Base-by-base conservation (phyloP, 2,113 vertebrate species). In the Trinectes maculatus region DNA sequence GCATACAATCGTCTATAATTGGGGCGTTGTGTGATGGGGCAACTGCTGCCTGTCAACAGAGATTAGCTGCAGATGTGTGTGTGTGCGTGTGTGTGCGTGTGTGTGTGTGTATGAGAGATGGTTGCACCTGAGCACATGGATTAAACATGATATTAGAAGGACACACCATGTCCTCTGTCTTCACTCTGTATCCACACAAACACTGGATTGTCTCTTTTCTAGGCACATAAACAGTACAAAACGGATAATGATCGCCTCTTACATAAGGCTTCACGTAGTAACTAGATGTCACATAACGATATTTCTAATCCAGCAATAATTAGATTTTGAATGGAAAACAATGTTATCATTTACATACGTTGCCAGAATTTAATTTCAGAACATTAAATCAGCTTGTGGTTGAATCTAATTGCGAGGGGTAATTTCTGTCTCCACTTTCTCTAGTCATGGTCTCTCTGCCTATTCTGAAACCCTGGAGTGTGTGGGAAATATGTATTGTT, bases 71-170 rank as follows among this genome's bases (percentile, higher is more conserved):
- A 71, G 44, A 55, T 1, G 21, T 57, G 61, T 26, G 34, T 28
- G n/a, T 53, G 49, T 49, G 29, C 10, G 5, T 67, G 18, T 59
- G 36, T 71, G 29, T 65, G 69, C 40, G 42, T 28, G 29, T 16
- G 25, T 49, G 36, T 73, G 11, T 58, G 40, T 70, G 34, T 69
- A 63, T 43, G 31, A n/a, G 25, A 15, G 26, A 40, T 58, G 60
- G n/a, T 55, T 28, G 61, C 74, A 80, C 65, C 77, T 79, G 77
- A 68, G 64, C 77, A 67, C 67, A 74, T 85, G 78, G 79, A 80
- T 80, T 70, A 63, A 48, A 72, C 25, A 25, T 46, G 71, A 75
- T 56, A 69, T 40, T 2, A 40, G 12, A 40, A 40, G 11, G 37
- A 31, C 29, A 31, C 15, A 40, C 15, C 6, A 5, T 40, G 37